Conservation (phyloP, 2,888 invertebrate species). For the Tenthredo amoena region DNA sequence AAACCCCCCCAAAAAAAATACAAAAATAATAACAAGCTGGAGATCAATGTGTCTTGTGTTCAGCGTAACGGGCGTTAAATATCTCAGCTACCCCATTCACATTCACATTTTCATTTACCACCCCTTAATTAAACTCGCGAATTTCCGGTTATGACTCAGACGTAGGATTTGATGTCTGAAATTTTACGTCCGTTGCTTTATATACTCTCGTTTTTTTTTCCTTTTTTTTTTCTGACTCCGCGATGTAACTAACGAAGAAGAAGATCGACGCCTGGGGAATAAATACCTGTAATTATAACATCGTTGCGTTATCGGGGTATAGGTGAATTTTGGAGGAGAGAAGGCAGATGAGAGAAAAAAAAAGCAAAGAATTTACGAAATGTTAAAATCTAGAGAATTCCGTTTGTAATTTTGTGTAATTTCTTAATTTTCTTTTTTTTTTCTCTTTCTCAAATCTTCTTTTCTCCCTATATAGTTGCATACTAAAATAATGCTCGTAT, state of each 20-base stretch:
- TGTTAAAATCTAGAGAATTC: background rate
- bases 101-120: background rate
- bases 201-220: background rate
- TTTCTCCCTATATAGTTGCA: background rate
- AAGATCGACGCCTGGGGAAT: background rate
- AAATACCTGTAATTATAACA: background rate
- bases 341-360: background rate
- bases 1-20: background rate
- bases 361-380: background rate
- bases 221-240: background rate
- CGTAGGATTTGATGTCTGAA: background rate
- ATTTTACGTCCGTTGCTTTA: background rate
- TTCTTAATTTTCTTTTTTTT: background rate
- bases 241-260: background rate
- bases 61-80: constrained; percentile 16
- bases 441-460: background rate
- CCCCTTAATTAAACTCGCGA: background rate
- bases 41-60: background rate
- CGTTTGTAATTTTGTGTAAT: background rate
- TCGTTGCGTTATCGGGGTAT: background rate
- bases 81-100: background rate
- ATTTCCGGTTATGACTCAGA: background rate
- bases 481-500: too few relatives aligned
- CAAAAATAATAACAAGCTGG: constrained; percentile 1
- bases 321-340: background rate